A percentile compares a stretch with the other conserved stretches of the same genome.
phyloP scores from a whole-genome alignment of 2,797 vertebrate genomes.

The Cuniculus paca region DNA sequence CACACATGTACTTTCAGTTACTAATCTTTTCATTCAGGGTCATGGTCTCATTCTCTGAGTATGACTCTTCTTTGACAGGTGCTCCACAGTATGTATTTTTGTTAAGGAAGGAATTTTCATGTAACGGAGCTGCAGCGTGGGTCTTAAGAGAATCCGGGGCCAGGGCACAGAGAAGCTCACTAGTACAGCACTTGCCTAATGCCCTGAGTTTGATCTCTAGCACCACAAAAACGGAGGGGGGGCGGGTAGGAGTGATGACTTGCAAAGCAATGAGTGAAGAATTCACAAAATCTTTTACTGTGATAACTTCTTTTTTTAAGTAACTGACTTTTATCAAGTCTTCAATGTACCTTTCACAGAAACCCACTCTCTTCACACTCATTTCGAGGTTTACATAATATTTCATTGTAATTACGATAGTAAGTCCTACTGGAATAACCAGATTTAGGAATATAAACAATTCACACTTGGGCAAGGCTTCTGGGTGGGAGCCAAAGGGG shows the following conservation, averaged over 20 bases:
- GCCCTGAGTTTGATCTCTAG: background rate
- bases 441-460: slow-evolving; percentile 81
- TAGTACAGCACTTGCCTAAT: background rate
- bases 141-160: background rate
- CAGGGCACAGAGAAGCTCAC: background rate
- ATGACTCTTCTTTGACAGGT: background rate
- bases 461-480: slow-evolving; percentile 75
- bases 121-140: background rate
- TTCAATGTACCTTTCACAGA: slow-evolving; percentile 57
- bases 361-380: slow-evolving; percentile 64
- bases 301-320: background rate
- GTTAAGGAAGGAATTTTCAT: background rate
- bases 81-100: background rate
- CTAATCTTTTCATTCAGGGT: background rate
- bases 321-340: slow-evolving; percentile 44
- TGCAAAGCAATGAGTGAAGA: background rate
- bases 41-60: background rate
- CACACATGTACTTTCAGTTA: background rate
- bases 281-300: background rate
- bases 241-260: background rate
- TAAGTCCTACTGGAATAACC: slow-evolving; percentile 82
- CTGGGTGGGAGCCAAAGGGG: slow-evolving; percentile 65
- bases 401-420: slow-evolving; percentile 76
- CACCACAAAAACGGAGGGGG: background rate
- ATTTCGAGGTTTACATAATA: slow-evolving; percentile 78